phyloP scores from a whole-genome alignment of 2,888 invertebrate genomes.

The Pollenia amentaria region DNA sequence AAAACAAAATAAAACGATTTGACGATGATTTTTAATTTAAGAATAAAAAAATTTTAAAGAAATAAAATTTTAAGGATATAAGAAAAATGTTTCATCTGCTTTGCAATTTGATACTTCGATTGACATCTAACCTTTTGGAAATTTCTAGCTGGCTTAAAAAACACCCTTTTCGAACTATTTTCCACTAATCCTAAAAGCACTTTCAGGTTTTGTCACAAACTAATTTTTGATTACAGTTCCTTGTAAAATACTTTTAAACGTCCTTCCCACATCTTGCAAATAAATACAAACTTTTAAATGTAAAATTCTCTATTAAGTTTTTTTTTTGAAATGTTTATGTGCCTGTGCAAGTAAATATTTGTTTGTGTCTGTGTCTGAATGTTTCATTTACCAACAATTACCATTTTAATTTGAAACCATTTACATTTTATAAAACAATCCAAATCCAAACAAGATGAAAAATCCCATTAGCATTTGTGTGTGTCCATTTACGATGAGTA shows the following conservation, averaged over 20 bases:
- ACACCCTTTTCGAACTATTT: too few species aligned
- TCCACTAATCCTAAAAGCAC: too few species aligned
- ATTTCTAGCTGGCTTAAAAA: too few species aligned
- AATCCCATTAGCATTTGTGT: constrained; percentile 47
- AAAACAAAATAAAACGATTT: too few species aligned
- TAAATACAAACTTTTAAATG: constrained; percentile 17
- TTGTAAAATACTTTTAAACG: background rate
- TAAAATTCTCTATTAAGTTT: constrained; percentile 1
- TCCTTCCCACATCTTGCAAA: background rate
- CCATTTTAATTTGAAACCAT: constrained; percentile 39
- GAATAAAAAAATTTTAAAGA: too few species aligned
- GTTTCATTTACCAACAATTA: constrained; percentile 23
- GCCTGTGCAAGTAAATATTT: background rate
- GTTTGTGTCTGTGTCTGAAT: background rate
- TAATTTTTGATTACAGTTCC: background rate
- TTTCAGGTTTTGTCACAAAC: background rate
- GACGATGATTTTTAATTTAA: too few species aligned
- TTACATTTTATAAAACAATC: constrained; percentile 50
- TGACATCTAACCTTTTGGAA: too few species aligned
- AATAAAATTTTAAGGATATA: too few species aligned
- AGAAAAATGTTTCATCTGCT: too few species aligned
- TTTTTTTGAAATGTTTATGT: constrained; percentile 14
- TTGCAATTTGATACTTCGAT: too few species aligned
- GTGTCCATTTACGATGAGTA: constrained; percentile 31
- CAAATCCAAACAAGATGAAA: constrained; percentile 44